Base-by-base conservation (phyloP, 2,113 vertebrate genomes). In the Tylochromis polylepis region DNA sequence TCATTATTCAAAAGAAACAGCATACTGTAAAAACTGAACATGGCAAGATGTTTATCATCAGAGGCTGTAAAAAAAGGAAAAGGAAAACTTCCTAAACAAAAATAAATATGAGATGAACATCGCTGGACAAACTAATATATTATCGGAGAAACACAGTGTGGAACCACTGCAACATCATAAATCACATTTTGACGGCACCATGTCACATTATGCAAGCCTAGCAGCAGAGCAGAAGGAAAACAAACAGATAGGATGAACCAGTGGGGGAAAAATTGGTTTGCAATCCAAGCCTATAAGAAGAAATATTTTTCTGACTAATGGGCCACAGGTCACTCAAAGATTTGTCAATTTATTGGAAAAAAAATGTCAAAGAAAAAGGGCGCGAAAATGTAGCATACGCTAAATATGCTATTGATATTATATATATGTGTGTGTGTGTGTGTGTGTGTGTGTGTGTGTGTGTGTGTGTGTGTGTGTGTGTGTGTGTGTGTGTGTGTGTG, bases 101-200 rank as follows among this genome's bases (percentile, higher is more conserved):
- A 67, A 15, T 14, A 67, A 67, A 67, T 41, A 36, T 36, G 34
- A 67, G 20, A 41, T 41, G 14, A 67, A 67, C 9, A 5, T 41
- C 20, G 14, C 4, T 0, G 62, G n/a, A 67, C 36, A 41, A 14
- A 65, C n/a, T 0, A 36, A n/a, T 38, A 67, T 22, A 36, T 65
- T n/a, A 12, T 10, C 18, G 0, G 1, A 36, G 60, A 36, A 36
- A 36, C 18, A n/a, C 18, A 36, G 36, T 12, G 10, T 62, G 34
- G 16, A 3, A 36, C 5, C 59, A 20, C 0, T 36, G 18, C 59
- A 62, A 0, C 59, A 20, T 34, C 59, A 62, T 34, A 34, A 62
- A 6, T 20, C 29, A 4, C 12, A 46, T 46, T 14, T 14, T 46
- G 43, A 46, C 59, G 20, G 29, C 59, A 62, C 29, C 9, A 4